phyloP scores from a whole-genome alignment of 1,140 invertebrate species.

The Papilio polyxenes region DNA sequence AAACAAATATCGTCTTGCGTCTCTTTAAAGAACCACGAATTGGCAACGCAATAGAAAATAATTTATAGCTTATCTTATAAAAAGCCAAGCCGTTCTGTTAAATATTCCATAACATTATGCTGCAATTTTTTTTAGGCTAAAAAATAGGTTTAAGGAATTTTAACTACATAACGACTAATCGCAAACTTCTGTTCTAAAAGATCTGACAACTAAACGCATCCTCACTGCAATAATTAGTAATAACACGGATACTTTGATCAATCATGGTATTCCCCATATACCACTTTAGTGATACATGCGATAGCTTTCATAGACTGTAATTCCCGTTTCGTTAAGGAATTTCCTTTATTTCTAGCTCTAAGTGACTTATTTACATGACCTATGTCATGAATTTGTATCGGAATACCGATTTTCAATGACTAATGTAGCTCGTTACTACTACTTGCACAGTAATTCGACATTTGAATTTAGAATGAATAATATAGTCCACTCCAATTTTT shows the following conservation, averaged over 20 bases:
- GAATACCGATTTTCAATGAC: not conserved
- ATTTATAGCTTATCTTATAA: no score
- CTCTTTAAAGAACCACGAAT: no score
- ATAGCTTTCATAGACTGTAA: not conserved
- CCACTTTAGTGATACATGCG: not conserved
- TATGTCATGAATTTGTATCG: not conserved
- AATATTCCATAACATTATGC: no score
- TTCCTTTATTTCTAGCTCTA: not conserved
- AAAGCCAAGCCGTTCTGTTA: no score
- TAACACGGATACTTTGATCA: not conserved
- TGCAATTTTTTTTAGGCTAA: not conserved
- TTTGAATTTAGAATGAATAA: not conserved
- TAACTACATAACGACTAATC: not conserved
- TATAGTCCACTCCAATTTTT: no score
- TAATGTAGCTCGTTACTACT: no score
- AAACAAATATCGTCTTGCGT: no score
- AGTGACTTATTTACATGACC: not conserved
- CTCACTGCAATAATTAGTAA: not conserved
- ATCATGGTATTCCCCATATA: not conserved
- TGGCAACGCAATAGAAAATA: no score
- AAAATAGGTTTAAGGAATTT: no score
- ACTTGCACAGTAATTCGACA: not conserved
- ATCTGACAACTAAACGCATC: not conserved
- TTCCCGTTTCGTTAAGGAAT: not conserved
- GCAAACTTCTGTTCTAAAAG: not conserved